Evolutionary conservation across 1,140 invertebrate species (phyloP), one percentile per base, ranked within the genome.

Genomic region (Aphaenogaster floridana): DNA sequence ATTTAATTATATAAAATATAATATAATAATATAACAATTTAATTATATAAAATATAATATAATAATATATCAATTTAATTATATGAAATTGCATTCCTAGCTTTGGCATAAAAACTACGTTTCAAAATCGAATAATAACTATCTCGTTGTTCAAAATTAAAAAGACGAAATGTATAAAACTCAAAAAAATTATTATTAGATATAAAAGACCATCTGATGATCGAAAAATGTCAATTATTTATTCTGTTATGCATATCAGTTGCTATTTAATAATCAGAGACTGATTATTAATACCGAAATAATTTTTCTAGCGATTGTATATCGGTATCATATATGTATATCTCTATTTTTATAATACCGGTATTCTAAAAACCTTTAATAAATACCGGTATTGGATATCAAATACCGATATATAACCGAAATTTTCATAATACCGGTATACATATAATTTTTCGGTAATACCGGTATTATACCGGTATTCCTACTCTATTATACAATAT

Each of bases 191-290:
- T 36, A 36, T 64, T 17, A 36, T 3, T 63, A 63, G 13, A 13
- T 6, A 3, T 36, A 36, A 36, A 15, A 36, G 3, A 0, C 7
- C 7, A 4, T 9, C 3, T 1, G 17, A 42, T 42, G 1, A 36
- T 64, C 8, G 17, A 42, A 66, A 66, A 66, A n/a, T n/a, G 8
- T 66, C 63, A 42, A 66, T 66, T 9, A 52, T 64, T 64, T 64
- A 8, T 64, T 39, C 3, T 39, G 15, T 36, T 45, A 45, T 8
- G 8, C 42, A 45, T 8, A 0, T 17, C 15, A 34, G 11, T 59
- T 9, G 11, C 13, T 63, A 63, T 13, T 63, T 63, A 63, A 28
- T 28, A 28, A 28, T 28, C 28, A 28, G 28, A 28, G 28, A 28
- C 28, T 28, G 28, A 28, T 28, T 28, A 28, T 28, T 28, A 28